Evolutionary conservation across 2,797 vertebrate genomes (phyloP), one percentile per base, ranked within the genome.

Genomic region (Acomys russatus): DNA sequence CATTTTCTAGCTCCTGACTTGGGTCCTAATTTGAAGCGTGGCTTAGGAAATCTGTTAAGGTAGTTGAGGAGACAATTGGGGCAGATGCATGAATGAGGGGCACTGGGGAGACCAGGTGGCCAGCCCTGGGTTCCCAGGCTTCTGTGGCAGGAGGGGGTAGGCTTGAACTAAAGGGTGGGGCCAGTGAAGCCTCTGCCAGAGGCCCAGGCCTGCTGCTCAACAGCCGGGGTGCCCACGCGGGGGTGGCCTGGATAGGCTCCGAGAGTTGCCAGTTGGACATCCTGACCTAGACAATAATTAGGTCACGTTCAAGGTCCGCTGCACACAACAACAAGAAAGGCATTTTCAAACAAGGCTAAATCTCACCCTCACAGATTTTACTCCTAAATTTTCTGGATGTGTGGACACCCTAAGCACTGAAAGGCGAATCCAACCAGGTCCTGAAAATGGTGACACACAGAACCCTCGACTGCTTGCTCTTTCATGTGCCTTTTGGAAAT

Each of bases 231-330:
- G 33, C 68, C 78, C 54, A 63, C 70, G 73, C 76, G 23, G 88
- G 83, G 74, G 89, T 64, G 79, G 93, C 93, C 96, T 90, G 82
- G 91, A 96, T 80, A 90, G 78, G 22, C 89, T 71, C 94, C 97
- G 89, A 91, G 88, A 97, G 96, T 18, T 91, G 97, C 96, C 97
- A 96, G 95, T 97, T 97, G 97, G 97, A 96, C 79, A 95, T 10
- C 78, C 86, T 97, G 97, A 97, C 94, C 97, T 94, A 95, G 95
- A 96, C 96, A 96, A 95, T 91, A 97, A 97, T 97, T 97, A 98
- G 93, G 88, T 30, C 70, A 61, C 33, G 92, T 97, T 97, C 94
- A 96, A 97, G 93, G 96, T 96, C 94, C 93, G 88, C 70, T 97
- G 95, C 93, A 96, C 90, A 97, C 54, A 92, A 90, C 54, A 92